These are phyloP conservation scores for Catocala sponsa DNA, from an alignment of 2,888 invertebrate species.

Conservation along the genomic window DNA sequence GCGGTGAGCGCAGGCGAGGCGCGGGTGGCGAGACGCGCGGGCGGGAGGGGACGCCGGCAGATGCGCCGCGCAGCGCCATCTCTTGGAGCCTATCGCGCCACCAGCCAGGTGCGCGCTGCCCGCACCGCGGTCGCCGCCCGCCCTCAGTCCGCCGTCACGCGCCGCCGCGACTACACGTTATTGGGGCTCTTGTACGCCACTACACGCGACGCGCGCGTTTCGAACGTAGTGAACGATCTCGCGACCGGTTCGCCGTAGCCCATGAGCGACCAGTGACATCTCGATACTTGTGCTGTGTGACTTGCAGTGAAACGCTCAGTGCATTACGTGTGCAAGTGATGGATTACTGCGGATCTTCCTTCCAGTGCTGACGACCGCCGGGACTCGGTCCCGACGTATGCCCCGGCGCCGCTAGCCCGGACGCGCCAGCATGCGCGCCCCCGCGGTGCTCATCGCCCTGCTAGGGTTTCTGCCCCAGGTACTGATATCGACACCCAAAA, in stretches of 20 bases:
- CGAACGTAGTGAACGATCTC: conserved; percentile 84
- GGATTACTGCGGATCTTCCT: conserved; percentile 82
- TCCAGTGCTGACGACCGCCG: conserved; percentile 79
- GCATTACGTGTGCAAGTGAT: conserved; percentile 83
- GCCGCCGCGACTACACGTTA: conserved; percentile 78
- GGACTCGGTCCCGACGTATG: conserved; percentile 78
- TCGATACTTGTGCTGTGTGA: conserved; percentile 84
- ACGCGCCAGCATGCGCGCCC: conserved; percentile 87
- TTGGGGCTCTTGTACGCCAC: conserved; percentile 70
- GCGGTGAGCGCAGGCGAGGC: conserved; percentile 52
- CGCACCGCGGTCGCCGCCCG: conserved; percentile 82
- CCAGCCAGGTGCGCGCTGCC: conserved; percentile 80
- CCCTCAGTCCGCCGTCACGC: conserved; percentile 86
- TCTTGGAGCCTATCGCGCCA: conserved; percentile 68
- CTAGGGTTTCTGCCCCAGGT: conserved; percentile 88
- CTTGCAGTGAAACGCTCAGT: conserved; percentile 85
- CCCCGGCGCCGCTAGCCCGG: conserved; percentile 86
- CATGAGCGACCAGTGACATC: conserved; percentile 85
- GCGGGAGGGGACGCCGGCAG: conserved; percentile 69
- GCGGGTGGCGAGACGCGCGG: conserved; percentile 52
- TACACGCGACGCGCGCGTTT: conserved; percentile 85
- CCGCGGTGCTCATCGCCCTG: conserved; percentile 86
- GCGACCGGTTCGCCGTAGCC: conserved; percentile 82
- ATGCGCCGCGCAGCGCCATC: conserved; percentile 87
- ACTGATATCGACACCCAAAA: conserved; percentile 76